Percentiles rank a stretch among this genome's conserved stretches.
phyloP scores from a whole-genome alignment of 2,888 invertebrate genomes.

The Cecidostiba fungosa region DNA sequence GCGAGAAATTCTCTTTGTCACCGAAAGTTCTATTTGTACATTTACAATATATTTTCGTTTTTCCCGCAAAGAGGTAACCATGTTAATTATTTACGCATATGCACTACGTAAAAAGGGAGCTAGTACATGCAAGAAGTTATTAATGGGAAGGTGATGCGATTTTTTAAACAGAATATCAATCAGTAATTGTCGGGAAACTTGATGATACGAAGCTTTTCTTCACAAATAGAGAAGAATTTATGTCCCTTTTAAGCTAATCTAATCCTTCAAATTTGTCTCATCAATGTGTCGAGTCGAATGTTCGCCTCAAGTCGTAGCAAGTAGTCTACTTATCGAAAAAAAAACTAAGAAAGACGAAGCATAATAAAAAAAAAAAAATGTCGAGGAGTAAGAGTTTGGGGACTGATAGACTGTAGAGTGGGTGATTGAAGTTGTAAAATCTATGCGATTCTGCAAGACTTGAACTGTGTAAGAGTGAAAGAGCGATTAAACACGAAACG shows the following conservation, averaged over 20 bases:
- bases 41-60: conserved; percentile 51
- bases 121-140: conserved; percentile 52
- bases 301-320: conserved; percentile 60
- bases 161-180: conserved; percentile 59
- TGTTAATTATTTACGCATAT: conserved; percentile 37
- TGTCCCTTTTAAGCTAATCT: conserved; percentile 66
- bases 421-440: conserved; percentile 61
- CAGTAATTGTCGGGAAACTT: conserved; percentile 18
- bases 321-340: conserved; percentile 63
- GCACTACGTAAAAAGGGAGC: conserved; percentile 37
- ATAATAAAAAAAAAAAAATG: conserved; percentile 59
- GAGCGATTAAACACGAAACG: conserved; percentile 32
- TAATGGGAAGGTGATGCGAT: conserved; percentile 27
- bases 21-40: conserved; percentile 60
- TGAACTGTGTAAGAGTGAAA: conserved; percentile 54
- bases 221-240: conserved; percentile 67
- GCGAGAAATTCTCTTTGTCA: conserved; percentile 54
- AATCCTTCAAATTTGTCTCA: conserved; percentile 68
- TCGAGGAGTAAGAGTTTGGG: conserved; percentile 64
- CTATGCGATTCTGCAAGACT: conserved; percentile 58
- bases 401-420: conserved; percentile 65
- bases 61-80: conserved; percentile 36
- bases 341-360: conserved; percentile 60
- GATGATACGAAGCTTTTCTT: conserved; percentile 59
- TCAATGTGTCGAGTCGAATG: conserved; percentile 66